Percentiles rank a stretch among this genome's conserved stretches.
Conservation (phyloP, 2,113 vertebrate genomes). For the Hyla sarda region DNA sequence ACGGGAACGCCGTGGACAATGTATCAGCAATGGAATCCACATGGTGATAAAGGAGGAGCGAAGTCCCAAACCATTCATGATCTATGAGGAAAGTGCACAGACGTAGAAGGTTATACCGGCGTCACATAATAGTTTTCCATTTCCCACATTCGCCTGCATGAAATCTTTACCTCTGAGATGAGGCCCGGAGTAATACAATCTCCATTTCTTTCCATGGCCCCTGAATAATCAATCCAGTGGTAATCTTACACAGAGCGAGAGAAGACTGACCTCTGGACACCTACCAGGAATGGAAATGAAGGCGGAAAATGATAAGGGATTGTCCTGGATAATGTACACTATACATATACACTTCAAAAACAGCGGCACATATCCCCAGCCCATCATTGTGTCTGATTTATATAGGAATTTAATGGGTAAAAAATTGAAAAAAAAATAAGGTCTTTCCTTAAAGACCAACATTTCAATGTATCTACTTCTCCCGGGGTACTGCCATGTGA, state of each 20-base stretch:
- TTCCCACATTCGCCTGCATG: background rate
- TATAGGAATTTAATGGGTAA: background rate
- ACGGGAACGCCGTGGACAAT: background rate
- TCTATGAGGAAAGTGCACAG: too few relatives aligned
- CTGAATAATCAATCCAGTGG: background rate
- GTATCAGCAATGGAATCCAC: background rate
- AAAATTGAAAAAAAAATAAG: background rate
- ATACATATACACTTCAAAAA: background rate
- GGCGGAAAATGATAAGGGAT: background rate
- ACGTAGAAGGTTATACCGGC: background rate
- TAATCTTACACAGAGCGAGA: background rate
- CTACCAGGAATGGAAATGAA: background rate
- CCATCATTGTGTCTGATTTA: background rate
- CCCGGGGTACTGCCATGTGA: background rate
- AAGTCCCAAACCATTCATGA: background rate
- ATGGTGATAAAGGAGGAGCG: background rate
- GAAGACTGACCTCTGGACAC: background rate
- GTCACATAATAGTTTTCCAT: background rate
- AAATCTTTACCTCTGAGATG: background rate
- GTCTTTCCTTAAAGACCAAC: background rate
- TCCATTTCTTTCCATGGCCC: constrained; percentile 18
- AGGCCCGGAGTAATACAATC: background rate
- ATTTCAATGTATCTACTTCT: background rate
- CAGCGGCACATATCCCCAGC: background rate
- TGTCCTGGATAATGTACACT: background rate